Percentiles rank a stretch among this genome's conserved stretches.
These are phyloP conservation scores for Caenorhabditis afra DNA, from an alignment of 2,888 invertebrate species.

Conservation along the genomic window DNA sequence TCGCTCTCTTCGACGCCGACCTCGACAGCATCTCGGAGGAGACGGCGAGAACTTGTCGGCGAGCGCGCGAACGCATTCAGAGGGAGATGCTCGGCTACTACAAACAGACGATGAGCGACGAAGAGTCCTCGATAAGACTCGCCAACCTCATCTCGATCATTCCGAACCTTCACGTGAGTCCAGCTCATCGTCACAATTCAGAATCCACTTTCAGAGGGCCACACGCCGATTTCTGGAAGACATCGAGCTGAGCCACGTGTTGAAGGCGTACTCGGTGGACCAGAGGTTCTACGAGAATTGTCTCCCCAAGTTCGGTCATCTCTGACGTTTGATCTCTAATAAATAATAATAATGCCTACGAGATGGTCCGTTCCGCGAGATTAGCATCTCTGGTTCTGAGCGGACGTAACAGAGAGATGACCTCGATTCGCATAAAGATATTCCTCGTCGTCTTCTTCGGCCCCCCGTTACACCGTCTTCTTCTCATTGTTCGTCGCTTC, in stretches of 20 bases:
- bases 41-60: slow-evolving; percentile 24
- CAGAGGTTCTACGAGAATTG: slow-evolving; percentile 45
- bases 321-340: slow-evolving; percentile 4
- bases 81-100: slow-evolving; percentile 41
- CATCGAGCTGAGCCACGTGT: slow-evolving; percentile 44
- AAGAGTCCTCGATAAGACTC: slow-evolving; percentile 26
- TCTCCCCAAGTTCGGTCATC: slow-evolving; percentile 39
- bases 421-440: neutral
- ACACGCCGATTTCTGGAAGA: slow-evolving; percentile 32
- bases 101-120: slow-evolving; percentile 1
- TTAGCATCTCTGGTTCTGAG: neutral
- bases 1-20: slow-evolving; percentile 41
- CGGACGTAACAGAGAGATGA: neutral
- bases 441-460: neutral
- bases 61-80: slow-evolving; percentile 24
- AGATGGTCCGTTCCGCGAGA: neutral
- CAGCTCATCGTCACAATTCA: too few relatives aligned
- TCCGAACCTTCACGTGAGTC: slow-evolving; percentile 41
- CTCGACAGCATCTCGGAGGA: slow-evolving; percentile 24
- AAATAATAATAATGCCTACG: neutral
- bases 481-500: neutral
- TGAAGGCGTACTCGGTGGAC: slow-evolving; percentile 41
- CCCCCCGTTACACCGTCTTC: too few relatives aligned
- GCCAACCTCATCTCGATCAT: slow-evolving; percentile 38
- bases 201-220: slow-evolving; percentile 28